Evolutionary conservation across 2,797 vertebrate species (phyloP).

Genomic region (Agapornis canus): DNA sequence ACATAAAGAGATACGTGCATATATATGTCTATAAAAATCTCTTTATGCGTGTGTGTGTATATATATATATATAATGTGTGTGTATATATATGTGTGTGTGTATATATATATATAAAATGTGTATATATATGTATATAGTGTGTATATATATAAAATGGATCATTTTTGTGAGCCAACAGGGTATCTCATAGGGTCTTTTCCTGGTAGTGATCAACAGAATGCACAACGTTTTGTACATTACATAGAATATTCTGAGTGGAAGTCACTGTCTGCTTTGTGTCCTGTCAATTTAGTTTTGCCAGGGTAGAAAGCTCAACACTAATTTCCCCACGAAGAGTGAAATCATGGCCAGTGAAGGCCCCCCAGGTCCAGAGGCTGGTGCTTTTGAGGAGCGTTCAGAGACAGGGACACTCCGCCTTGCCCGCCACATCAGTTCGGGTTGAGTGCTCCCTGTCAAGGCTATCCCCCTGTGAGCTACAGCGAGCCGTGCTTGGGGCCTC

Average conservation of each 20-base stretch:
- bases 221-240: neutral
- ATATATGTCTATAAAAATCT: neutral
- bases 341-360: neutral
- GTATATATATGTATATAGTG: too few relatives aligned
- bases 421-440: conserved; percentile 65
- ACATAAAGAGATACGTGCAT: neutral
- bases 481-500: neutral
- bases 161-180: neutral
- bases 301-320: neutral
- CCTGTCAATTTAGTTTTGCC: neutral
- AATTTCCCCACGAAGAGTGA: neutral
- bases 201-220: accelerated
- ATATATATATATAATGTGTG: neutral
- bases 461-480: conserved; percentile 42
- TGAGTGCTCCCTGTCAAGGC: conserved; percentile 73
- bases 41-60: neutral
- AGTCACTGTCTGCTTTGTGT: neutral
- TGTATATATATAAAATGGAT: neutral
- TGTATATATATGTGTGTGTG: neutral
- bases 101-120: neutral
- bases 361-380: neutral
- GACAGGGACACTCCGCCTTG: conserved; percentile 7
- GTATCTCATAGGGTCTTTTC: accelerated
- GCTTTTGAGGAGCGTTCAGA: neutral
- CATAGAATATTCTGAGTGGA: neutral